These are phyloP conservation scores for Ormyrus thymus DNA, from an alignment of 2,888 invertebrate genomes.

Conservation along the genomic window DNA sequence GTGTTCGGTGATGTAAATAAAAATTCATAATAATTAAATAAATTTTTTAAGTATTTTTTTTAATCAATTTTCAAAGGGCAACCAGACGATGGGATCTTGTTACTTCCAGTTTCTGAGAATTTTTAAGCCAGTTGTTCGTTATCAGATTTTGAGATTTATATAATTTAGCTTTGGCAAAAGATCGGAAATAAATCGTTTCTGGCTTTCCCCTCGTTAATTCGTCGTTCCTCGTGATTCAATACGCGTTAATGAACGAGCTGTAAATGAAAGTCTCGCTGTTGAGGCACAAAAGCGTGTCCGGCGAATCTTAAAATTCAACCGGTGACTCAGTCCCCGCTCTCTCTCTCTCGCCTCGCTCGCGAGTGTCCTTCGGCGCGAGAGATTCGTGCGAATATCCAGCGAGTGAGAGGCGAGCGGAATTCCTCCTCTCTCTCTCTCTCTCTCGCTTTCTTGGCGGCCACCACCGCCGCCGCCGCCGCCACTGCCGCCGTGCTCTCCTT, in stretches of 20 bases:
- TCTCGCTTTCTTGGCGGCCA: conserved; percentile 12
- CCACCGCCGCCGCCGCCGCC: too few species aligned
- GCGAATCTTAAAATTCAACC: conserved; percentile 48
- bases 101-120: too few species aligned
- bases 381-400: conserved; percentile 34
- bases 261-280: conserved; percentile 37
- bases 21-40: too few species aligned
- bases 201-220: conserved; percentile 33
- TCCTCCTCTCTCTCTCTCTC: conserved; percentile 15
- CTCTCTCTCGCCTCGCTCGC: neutral
- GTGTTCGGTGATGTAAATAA: too few species aligned
- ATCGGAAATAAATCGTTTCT: too few species aligned
- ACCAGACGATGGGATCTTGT: too few species aligned
- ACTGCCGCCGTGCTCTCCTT: conserved; percentile 48
- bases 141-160: too few species aligned
- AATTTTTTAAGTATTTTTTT: too few species aligned
- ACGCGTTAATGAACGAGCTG: conserved; percentile 46
- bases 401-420: conserved; percentile 42
- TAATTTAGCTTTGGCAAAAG: too few species aligned
- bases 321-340: conserved; percentile 5
- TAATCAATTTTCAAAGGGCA: too few species aligned
- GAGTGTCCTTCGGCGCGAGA: conserved; percentile 32
- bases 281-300: neutral
- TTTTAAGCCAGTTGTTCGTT: too few species aligned
- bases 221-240: conserved; percentile 53